A percentile compares a stretch with the other conserved stretches of the same genome.
Evolutionary conservation across 1,140 invertebrate genomes (phyloP).

Genomic region (Drosophila rhopaloa): DNA sequence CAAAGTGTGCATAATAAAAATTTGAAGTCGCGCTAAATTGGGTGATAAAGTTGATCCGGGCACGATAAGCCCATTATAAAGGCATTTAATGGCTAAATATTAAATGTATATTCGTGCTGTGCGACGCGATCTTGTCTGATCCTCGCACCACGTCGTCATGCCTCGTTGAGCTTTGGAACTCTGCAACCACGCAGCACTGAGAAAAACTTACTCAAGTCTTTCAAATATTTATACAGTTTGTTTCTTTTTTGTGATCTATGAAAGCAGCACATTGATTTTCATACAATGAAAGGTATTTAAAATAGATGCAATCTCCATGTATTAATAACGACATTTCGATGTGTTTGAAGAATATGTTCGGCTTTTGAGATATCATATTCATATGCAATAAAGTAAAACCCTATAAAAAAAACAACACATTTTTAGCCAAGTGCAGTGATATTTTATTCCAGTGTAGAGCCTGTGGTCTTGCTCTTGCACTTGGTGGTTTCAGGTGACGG

Average conservation of each 20-base stretch:
- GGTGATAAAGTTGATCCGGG: conserved; percentile 73
- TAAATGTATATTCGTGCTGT: conserved; percentile 79
- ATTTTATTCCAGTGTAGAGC: not conserved
- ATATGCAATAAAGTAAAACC: too few relatives aligned
- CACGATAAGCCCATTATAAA: conserved; percentile 83
- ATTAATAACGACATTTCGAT: too few relatives aligned
- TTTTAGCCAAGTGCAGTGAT: too few relatives aligned
- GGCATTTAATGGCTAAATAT: conserved; percentile 81
- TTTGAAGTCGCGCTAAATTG: conserved; percentile 67
- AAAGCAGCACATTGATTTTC: too few relatives aligned
- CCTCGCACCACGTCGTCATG: conserved; percentile 43
- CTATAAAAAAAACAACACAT: too few relatives aligned
- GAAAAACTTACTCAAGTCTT: not conserved
- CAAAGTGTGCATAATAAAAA: conserved; percentile 63
- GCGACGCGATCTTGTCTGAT: conserved; percentile 46
- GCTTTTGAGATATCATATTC: too few relatives aligned
- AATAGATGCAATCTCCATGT: too few relatives aligned
- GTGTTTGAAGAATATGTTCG: too few relatives aligned
- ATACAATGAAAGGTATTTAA: too few relatives aligned
- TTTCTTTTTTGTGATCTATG: too few relatives aligned
- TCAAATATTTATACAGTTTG: too few relatives aligned
- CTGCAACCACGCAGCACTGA: conserved; percentile 7
- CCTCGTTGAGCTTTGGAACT: conserved; percentile 13
- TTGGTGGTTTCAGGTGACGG: conserved; percentile 64
- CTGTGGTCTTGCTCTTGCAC: conserved; percentile 13